phyloP scores from a whole-genome alignment of 2,888 invertebrate species.

The Ochropacha duplaris region DNA sequence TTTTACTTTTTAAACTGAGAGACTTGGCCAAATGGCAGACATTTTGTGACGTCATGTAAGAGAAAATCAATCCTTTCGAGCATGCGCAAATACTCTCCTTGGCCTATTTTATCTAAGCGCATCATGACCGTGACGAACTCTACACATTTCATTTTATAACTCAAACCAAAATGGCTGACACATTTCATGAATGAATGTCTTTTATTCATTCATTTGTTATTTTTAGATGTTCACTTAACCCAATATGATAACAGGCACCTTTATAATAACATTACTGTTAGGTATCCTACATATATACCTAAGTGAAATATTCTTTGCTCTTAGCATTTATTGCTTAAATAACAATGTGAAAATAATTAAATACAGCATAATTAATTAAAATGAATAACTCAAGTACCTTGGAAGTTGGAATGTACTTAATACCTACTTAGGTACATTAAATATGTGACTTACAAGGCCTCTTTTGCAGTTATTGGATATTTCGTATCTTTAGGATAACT shows the following conservation, averaged over 20 bases:
- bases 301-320: too few relatives aligned
- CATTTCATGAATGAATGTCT: conserved; percentile 72
- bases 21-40: conserved; percentile 56
- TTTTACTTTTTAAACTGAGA: conserved; percentile 70
- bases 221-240: conserved; percentile 44
- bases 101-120: conserved; percentile 59
- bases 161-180: conserved; percentile 56
- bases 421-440: too few relatives aligned
- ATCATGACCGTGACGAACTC: conserved; percentile 54
- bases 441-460: too few relatives aligned
- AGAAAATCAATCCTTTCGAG: conserved; percentile 70
- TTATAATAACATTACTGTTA: too few relatives aligned
- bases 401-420: too few relatives aligned
- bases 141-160: conserved; percentile 47
- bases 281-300: too few relatives aligned
- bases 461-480: too few relatives aligned
- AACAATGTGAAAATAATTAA: too few relatives aligned
- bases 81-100: conserved; percentile 72
- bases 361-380: too few relatives aligned
- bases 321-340: too few relatives aligned
- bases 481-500: too few relatives aligned
- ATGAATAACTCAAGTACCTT: too few relatives aligned
- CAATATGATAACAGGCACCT: conserved; percentile 14
- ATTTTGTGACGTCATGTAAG: conserved; percentile 76
- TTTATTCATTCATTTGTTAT: conserved; percentile 68